Evolutionary conservation across 2,797 vertebrate genomes (phyloP).

Genomic region (Hydrolagus colliei): DNA sequence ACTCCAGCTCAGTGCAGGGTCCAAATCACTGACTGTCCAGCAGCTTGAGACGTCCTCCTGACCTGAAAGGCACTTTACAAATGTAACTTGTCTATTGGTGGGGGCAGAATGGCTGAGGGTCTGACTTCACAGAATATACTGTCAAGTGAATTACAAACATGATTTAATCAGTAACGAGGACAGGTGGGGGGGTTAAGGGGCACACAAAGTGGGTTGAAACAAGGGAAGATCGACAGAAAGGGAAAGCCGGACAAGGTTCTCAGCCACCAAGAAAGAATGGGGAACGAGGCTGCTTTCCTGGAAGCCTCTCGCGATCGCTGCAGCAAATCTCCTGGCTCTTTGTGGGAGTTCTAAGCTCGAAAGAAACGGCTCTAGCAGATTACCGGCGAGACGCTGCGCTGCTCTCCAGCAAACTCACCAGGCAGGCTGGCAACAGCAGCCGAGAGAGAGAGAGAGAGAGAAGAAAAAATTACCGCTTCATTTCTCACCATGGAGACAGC

Average conservation of each 20-base stretch:
- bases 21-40: no score
- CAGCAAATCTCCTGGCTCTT: not conserved
- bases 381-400: not conserved
- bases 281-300: not conserved
- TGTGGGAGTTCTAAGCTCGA: not conserved
- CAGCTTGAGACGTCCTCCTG: no score
- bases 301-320: not conserved
- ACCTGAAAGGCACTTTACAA: no score
- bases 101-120: no score
- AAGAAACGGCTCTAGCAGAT: not conserved
- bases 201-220: no score
- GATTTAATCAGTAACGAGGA: no score
- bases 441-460: not conserved
- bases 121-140: no score
- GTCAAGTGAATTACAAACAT: no score
- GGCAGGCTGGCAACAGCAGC: not conserved
- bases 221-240: no score
- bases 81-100: no score
- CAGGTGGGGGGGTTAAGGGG: no score
- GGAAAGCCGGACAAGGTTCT: not conserved
- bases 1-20: no score
- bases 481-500: not conserved
- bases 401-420: not conserved
- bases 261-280: not conserved
- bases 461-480: not conserved